Evolutionary conservation across 2,113 vertebrate species (phyloP).

Genomic region (Daphoenositta chrysoptera): DNA sequence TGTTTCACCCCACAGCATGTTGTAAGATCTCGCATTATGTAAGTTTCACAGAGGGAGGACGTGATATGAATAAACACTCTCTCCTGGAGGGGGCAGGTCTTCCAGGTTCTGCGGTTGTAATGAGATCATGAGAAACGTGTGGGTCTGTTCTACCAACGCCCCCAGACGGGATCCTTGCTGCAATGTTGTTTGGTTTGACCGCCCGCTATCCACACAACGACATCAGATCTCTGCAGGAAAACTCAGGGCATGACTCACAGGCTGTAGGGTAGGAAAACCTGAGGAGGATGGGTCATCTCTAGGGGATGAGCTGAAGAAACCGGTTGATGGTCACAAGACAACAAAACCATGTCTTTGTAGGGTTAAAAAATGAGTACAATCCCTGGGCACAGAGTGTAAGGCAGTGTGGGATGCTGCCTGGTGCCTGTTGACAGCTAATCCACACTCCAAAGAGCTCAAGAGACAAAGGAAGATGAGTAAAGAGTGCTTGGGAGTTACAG

Average conservation of each 20-base stretch:
- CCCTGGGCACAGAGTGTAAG: neutral
- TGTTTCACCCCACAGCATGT: neutral
- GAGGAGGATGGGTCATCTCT: neutral
- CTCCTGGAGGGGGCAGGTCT: neutral
- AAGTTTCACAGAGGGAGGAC: neutral
- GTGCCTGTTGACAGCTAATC: neutral
- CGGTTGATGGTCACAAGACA: fast-evolving
- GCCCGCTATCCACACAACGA: neutral
- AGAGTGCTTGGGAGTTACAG: neutral
- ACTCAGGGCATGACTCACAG: neutral
- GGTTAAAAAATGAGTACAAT: neutral
- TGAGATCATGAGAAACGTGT: slow-evolving; percentile 37
- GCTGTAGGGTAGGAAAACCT: neutral
- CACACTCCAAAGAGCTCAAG: neutral
- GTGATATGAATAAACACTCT: neutral
- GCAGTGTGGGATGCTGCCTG: neutral
- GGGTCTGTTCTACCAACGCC: neutral
- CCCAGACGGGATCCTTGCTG: neutral
- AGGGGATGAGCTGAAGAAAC: neutral
- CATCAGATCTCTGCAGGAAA: neutral
- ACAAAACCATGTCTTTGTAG: fast-evolving
- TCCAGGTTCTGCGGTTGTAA: neutral
- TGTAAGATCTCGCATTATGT: neutral
- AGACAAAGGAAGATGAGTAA: neutral
- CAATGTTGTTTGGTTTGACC: neutral